Conservation (phyloP, 2,797 vertebrate genomes). For the Hirundo rustica region DNA sequence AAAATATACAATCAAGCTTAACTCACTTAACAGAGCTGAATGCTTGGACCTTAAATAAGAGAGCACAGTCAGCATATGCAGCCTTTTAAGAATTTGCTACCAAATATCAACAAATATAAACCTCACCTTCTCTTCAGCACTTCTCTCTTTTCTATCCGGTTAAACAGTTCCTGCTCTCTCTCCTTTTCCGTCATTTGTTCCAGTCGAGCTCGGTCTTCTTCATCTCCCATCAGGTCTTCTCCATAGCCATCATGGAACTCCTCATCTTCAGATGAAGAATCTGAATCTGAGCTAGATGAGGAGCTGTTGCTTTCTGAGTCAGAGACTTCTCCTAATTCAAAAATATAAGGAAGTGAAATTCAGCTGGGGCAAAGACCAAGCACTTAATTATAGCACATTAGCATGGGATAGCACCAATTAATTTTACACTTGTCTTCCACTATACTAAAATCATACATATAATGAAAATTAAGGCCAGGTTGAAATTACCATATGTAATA, state of each 20-base stretch:
- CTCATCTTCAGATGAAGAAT: constrained; percentile 95
- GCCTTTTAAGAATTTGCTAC: neutral
- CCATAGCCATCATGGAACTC: constrained; percentile 97
- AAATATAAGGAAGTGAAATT: neutral
- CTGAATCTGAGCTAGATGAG: constrained; percentile 94
- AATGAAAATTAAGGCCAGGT: neutral
- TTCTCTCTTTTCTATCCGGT: constrained; percentile 97
- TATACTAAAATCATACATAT: neutral
- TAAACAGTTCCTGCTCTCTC: constrained; percentile 96
- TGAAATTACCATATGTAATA: neutral
- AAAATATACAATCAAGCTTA: neutral
- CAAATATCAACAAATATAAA: neutral
- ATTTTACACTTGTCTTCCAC: neutral
- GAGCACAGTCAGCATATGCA: neutral
- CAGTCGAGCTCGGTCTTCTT: constrained; percentile 92
- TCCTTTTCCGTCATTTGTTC: constrained; percentile 99
- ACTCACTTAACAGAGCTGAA: neutral
- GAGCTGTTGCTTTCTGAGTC: constrained; percentile 98
- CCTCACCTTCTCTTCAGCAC: constrained; percentile 95
- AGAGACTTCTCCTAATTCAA: constrained; percentile 90
- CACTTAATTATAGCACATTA: neutral
- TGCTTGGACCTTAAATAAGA: neutral
- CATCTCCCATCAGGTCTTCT: constrained; percentile 97
- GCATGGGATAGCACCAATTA: neutral
- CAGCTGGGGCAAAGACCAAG: neutral